Evolutionary conservation across 2,113 vertebrate species (phyloP), one percentile per base, ranked within the genome.

Genomic region (Vireo altiloquus): DNA sequence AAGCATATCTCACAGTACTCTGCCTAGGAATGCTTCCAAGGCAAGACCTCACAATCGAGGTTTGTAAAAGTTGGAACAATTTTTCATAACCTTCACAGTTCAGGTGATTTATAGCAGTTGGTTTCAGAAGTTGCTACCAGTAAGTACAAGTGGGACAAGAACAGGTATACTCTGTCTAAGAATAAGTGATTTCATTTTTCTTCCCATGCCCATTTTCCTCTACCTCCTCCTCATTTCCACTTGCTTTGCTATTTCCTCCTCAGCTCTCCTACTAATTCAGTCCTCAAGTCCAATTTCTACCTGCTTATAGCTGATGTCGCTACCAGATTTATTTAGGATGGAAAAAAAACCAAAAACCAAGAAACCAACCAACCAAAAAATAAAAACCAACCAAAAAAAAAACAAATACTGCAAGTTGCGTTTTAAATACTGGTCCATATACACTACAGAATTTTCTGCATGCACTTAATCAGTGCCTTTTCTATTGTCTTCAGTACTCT

Each of bases 131-230:
- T n/a, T 89, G 82, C 76, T 60, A 75, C 82, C 57, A 46, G 24
- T 30, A 27, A 75, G 64, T 72, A 87, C 24, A 52, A 79, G 46
- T 30, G 40, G 65, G 44, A 93, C 68, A 87, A 70, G 37, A 81
- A 63, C 52, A 95, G 68, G 76, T 74, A 31, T 74, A 78, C 31
- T 81, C 87, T 76, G 94, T 84, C 75, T 46, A 78, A 89, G 68
- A 49, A 50, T 70, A 92, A 90, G 28, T 40, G 25, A 85, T 94
- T 92, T 79, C 30, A 87, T 84, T 94, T 93, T 95, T 94, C 70
- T 94, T 87, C 61, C 30, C 44, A 44, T 64, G 46, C 64, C 35
- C 44, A 68, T 90, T 95, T 82, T 81, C 66, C 30, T 84, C 39
- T 74, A 47, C 81, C 65, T 87, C 61, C 15, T 85, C 65, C 86